Percentiles rank a stretch among this genome's conserved stretches.
phyloP scores from a whole-genome alignment of 1,140 invertebrate genomes.

The Trinorchestia longiramus region DNA sequence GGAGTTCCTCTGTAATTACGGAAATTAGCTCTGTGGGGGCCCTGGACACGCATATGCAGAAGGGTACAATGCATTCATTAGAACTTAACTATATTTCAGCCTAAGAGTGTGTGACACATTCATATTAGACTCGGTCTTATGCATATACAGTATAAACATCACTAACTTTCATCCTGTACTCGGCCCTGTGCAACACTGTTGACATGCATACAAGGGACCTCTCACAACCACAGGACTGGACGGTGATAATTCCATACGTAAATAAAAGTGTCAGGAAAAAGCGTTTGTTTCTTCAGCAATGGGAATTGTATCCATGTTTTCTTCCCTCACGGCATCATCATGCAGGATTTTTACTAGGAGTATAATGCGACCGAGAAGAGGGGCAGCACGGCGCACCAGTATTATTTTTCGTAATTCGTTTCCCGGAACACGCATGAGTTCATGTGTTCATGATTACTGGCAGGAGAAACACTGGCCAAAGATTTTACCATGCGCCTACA shows the following conservation, averaged over 20 bases:
- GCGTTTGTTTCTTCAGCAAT: neutral
- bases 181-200: neutral
- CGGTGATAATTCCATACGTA: neutral
- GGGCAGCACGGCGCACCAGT: neutral
- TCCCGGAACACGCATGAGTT: neutral
- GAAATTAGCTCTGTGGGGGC: neutral
- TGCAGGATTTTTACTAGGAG: neutral
- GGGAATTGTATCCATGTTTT: neutral
- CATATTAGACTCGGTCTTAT: neutral
- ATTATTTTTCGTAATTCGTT: neutral
- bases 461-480: neutral
- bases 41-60: too few species aligned
- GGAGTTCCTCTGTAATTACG: too few species aligned
- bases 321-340: neutral
- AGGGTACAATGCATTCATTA: too few species aligned
- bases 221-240: neutral
- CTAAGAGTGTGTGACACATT: neutral
- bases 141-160: neutral
- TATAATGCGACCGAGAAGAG: neutral
- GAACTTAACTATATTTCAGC: too few species aligned
- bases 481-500: neutral
- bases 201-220: neutral
- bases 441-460: neutral
- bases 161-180: neutral
- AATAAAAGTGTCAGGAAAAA: neutral